Evolutionary conservation across 2,797 vertebrate genomes (phyloP).

Genomic region (Apogon hyalosoma): DNA sequence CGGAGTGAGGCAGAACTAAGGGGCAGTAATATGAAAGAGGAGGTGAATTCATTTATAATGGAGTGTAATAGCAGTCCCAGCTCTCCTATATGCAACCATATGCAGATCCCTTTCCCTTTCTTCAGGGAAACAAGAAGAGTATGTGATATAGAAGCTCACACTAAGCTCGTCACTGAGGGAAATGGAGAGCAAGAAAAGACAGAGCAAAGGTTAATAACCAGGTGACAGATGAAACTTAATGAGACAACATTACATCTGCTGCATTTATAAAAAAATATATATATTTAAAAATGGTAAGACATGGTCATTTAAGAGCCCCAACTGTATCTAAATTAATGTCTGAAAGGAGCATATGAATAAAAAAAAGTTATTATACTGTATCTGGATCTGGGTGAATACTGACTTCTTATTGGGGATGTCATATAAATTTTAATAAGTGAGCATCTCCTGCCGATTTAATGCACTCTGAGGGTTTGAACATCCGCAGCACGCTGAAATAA

Average conservation of each 20-base stretch:
- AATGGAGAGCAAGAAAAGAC: conserved; percentile 40
- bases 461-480: conserved; percentile 21
- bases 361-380: conserved; percentile 47
- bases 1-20: conserved; percentile 67
- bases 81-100: conserved; percentile 50
- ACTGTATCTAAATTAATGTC: conserved; percentile 54
- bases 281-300: conserved; percentile 45
- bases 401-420: conserved; percentile 41
- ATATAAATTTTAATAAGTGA: conserved; percentile 47
- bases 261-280: conserved; percentile 12
- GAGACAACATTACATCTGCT: conserved; percentile 24
- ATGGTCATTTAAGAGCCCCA: conserved; percentile 44
- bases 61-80: conserved; percentile 59
- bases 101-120: conserved; percentile 46
- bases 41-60: conserved; percentile 75
- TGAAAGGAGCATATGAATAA: conserved; percentile 47
- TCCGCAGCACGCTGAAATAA: conserved; percentile 22
- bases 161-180: conserved; percentile 14
- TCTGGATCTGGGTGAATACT: conserved; percentile 25
- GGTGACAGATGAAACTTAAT: conserved; percentile 55
- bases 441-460: conserved; percentile 44
- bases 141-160: conserved; percentile 47
- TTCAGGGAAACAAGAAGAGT: conserved; percentile 41
- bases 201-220: conserved; percentile 55
- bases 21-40: conserved; percentile 65